Percentiles rank a stretch among this genome's conserved stretches.
Evolutionary conservation across 2,113 vertebrate species (phyloP).

Genomic region (Trogon melanurus): DNA sequence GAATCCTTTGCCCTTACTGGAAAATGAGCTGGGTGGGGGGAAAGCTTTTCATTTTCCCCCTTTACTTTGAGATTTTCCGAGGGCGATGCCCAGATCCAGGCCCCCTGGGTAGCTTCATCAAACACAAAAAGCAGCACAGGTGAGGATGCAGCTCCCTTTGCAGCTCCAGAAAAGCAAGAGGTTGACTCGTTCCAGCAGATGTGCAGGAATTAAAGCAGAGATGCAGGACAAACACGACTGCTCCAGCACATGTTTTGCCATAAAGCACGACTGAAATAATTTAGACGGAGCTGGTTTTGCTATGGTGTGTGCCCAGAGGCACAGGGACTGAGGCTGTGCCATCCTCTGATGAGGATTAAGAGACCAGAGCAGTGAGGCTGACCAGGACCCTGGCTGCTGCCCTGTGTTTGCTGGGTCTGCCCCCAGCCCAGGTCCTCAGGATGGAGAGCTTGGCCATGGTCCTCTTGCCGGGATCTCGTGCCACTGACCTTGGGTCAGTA

Average conservation of each 20-base stretch:
- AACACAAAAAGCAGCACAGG: neutral
- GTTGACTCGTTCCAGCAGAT: neutral
- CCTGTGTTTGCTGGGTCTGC: neutral
- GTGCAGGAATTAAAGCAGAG: neutral
- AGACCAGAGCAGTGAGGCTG: neutral
- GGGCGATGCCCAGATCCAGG: rapidly evolving
- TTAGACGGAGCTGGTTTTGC: neutral
- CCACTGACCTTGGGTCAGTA: neutral
- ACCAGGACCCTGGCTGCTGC: neutral
- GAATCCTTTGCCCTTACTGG: neutral
- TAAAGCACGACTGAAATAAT: neutral
- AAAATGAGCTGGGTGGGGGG: neutral
- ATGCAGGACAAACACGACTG: neutral
- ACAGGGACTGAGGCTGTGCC: neutral
- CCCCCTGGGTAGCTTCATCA: neutral
- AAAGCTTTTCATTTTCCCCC: neutral
- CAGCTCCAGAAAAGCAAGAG: neutral
- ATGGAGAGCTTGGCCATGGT: neutral
- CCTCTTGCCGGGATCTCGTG: neutral
- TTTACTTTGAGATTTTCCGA: neutral
- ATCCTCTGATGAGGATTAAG: neutral
- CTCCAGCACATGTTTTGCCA: neutral
- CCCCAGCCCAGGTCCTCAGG: neutral
- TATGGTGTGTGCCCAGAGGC: rapidly evolving
- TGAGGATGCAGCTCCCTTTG: neutral